phyloP scores from a whole-genome alignment of 2,797 vertebrate species.

The Nasua narica region DNA sequence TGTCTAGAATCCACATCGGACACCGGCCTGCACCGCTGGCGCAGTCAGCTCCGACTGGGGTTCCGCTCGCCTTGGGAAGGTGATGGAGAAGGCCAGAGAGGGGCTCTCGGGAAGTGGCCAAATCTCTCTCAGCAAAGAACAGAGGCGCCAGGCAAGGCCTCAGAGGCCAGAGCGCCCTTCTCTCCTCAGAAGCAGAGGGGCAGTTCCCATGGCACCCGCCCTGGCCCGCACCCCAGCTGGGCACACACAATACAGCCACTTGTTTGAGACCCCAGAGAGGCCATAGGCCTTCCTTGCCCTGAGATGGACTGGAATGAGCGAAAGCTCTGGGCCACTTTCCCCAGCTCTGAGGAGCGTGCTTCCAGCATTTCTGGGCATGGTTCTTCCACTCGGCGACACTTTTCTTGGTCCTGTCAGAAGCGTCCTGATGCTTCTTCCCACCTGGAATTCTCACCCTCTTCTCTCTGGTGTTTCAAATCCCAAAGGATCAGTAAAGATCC shows the following conservation, averaged over 20 bases:
- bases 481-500: not conserved
- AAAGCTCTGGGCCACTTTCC: not conserved
- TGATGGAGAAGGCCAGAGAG: not conserved
- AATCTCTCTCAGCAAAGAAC: not conserved
- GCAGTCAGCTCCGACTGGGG: not conserved
- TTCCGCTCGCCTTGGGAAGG: not conserved
- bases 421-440: not conserved
- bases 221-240: slow-evolving; percentile 37
- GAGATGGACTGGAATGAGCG: not conserved
- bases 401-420: not conserved
- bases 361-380: not conserved
- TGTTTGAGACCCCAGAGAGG: slow-evolving; percentile 1
- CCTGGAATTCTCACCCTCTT: not conserved
- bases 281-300: not conserved
- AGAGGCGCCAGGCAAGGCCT: slow-evolving; percentile 1
- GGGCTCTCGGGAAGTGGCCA: not conserved
- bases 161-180: not conserved
- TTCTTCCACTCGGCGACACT: fast-evolving
- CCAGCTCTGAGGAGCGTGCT: not conserved
- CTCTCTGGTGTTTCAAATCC: not conserved
- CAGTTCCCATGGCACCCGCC: slow-evolving; percentile 61
- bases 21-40: fast-evolving
- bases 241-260: slow-evolving; percentile 53
- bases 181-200: slow-evolving; percentile 37
- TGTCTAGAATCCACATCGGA: not conserved